Conservation (phyloP, 2,797 vertebrate genomes). For the Capromys pilorides region DNA sequence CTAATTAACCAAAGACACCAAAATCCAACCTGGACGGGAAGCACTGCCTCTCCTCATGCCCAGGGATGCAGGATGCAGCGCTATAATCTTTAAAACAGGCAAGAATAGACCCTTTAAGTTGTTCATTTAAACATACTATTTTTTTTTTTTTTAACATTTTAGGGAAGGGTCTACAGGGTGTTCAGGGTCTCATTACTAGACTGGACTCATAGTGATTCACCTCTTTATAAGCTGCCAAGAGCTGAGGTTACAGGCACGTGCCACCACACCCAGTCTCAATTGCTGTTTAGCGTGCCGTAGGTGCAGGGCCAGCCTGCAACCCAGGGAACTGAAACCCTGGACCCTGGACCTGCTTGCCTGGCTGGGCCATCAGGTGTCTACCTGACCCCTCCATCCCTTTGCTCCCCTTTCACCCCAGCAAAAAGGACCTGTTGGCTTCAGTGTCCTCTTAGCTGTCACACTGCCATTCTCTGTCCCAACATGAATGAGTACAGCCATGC, state of each 20-base stretch:
- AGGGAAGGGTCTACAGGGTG: too few species aligned
- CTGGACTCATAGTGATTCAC: too few species aligned
- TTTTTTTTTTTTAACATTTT: too few species aligned
- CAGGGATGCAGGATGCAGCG: not conserved
- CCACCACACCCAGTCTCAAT: too few species aligned
- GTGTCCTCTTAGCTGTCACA: not conserved
- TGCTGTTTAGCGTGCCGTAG: too few species aligned
- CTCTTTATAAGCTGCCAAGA: too few species aligned
- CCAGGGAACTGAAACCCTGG: too few species aligned
- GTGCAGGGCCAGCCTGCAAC: too few species aligned
- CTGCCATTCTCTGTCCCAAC: not conserved
- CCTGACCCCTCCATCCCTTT: not conserved
- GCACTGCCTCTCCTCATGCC: not conserved
- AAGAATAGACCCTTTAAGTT: slow-evolving; percentile 3
- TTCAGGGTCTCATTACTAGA: too few species aligned
- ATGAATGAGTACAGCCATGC: not conserved
- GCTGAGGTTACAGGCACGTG: too few species aligned
- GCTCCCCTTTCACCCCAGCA: not conserved
- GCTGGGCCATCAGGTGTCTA: not conserved
- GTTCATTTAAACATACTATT: slow-evolving; percentile 60
- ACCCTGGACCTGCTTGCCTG: not conserved
- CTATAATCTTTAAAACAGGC: not conserved
- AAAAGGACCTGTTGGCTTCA: not conserved
- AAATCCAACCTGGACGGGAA: not conserved
- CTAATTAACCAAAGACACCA: not conserved